Evolutionary conservation across 2,797 vertebrate species (phyloP).

Genomic region (Karalla daura): DNA sequence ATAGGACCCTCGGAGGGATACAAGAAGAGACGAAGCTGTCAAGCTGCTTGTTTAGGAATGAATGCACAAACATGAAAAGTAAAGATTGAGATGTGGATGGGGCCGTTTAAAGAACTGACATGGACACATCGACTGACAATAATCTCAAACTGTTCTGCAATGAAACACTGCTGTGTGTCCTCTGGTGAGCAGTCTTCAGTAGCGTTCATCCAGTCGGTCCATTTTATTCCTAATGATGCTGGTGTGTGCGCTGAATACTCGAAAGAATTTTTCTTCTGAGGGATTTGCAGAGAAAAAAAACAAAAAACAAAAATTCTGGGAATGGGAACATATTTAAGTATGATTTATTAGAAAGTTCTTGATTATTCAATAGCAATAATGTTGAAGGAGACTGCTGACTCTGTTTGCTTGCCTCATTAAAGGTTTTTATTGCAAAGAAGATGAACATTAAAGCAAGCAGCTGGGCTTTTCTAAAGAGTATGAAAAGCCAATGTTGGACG

Average conservation of each 20-base stretch:
- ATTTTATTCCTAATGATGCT: conserved; percentile 49
- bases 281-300: too few species aligned
- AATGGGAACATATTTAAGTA: conserved; percentile 5
- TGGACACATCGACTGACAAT: conserved; percentile 41
- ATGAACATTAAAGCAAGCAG: too few species aligned
- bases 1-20: conserved; percentile 64
- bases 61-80: conserved; percentile 55
- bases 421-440: too few species aligned
- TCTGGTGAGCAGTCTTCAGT: conserved; percentile 35
- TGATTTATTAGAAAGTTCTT: too few species aligned
- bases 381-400: too few species aligned
- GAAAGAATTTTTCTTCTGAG: conserved; percentile 14
- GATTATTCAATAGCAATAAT: too few species aligned
- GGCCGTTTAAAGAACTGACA: conserved; percentile 41
- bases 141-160: conserved; percentile 30
- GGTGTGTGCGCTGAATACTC: conserved; percentile 31
- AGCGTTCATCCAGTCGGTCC: conserved; percentile 55
- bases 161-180: conserved; percentile 12
- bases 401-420: too few species aligned
- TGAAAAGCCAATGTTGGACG: too few species aligned
- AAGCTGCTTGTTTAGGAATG: conserved; percentile 59
- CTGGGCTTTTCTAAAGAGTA: too few species aligned
- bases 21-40: conserved; percentile 64
- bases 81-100: conserved; percentile 56
- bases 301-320: conserved; percentile 12